A percentile compares a stretch with the other conserved stretches of the same genome.
Conservation (phyloP, 2,797 vertebrate species). For the Pangasius krempfi region DNA sequence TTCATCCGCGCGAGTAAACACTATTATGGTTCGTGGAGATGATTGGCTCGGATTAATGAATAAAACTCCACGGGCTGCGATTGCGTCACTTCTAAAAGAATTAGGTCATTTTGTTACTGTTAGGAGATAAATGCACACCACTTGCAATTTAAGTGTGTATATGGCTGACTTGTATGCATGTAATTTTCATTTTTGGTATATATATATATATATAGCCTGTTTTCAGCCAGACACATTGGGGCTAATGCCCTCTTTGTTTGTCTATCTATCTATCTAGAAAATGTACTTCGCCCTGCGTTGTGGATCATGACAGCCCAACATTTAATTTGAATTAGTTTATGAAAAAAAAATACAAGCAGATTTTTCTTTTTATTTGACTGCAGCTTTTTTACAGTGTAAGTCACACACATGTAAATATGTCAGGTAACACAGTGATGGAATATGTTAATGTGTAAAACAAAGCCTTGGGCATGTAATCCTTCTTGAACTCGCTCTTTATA, state of each 20-base stretch:
- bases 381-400: neutral
- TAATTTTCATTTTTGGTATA: neutral
- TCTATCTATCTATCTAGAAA: neutral
- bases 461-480: neutral
- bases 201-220: neutral
- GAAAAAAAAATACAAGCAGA: neutral
- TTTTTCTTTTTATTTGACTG: neutral
- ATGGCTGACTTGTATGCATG: too few species aligned
- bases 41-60: constrained; percentile 40
- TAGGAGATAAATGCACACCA: neutral
- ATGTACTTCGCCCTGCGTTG: neutral
- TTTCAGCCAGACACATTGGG: neutral
- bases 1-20: constrained; percentile 94
- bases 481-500: neutral
- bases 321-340: neutral
- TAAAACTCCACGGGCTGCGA: constrained; percentile 9
- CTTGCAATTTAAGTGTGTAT: neutral
- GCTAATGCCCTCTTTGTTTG: neutral
- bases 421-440: neutral
- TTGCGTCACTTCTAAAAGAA: neutral
- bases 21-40: constrained; percentile 58
- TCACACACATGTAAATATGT: neutral
- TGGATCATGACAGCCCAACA: neutral
- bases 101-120: neutral
- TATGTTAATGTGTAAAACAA: neutral